phyloP scores from a whole-genome alignment of 2,888 invertebrate species.

The Ctenicera cuprea region DNA sequence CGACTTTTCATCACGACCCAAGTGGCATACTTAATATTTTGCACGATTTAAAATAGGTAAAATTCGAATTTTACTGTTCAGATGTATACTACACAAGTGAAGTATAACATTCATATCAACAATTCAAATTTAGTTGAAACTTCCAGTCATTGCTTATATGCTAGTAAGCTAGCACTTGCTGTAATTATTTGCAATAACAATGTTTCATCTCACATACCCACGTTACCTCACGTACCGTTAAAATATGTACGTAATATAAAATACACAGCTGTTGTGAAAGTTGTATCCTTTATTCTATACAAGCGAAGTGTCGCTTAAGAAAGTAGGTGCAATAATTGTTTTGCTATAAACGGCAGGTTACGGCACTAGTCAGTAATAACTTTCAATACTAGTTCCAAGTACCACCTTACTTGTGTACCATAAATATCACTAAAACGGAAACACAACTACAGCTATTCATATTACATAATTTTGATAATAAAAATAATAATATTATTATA shows the following conservation, averaged over 20 bases:
- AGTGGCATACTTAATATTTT: not conserved
- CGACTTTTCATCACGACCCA: not conserved
- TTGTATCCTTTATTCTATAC: not conserved
- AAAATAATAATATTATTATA: too few species aligned
- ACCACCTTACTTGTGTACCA: too few species aligned
- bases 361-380: not conserved
- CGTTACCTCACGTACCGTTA: constrained; percentile 1
- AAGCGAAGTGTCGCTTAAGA: not conserved
- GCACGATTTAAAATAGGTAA: not conserved
- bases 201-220: not conserved
- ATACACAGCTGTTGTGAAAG: constrained; percentile 14
- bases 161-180: not conserved
- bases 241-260: not conserved
- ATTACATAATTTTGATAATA: too few species aligned
- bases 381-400: too few species aligned
- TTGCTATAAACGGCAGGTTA: not conserved
- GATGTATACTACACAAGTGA: too few species aligned
- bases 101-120: too few species aligned
- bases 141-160: not conserved
- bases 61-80: too few species aligned
- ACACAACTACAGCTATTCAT: too few species aligned
- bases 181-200: constrained; percentile 1
- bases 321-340: constrained; percentile 6
- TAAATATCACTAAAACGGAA: too few species aligned
- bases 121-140: too few species aligned